Base-by-base conservation (phyloP, 2,797 vertebrate species). In the Acrossocheilus fasciatus region DNA sequence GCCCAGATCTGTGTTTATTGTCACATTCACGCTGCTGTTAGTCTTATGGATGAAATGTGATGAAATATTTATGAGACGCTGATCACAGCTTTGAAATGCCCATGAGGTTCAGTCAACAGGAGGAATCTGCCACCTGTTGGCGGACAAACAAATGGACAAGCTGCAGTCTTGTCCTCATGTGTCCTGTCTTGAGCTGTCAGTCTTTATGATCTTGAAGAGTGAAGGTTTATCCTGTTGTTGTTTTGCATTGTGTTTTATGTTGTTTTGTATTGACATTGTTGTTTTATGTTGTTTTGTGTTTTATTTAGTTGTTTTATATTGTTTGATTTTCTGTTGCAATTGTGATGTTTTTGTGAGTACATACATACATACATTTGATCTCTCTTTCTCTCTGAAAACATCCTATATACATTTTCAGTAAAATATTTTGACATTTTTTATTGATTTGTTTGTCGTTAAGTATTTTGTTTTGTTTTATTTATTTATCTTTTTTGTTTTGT, bases 21-120 rank as follows among this genome's bases (percentile, higher is more conserved):
- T 87, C 84, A 88, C 80, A 73, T 70, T 30, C 4, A 23, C 4
- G 26, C 54, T 15, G 20, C 20, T 76, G 26, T 77, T 26, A 26
- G 84, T 89, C n/a, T 52, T 11, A 1, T 90, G 95, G 62, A 20
- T 68, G 6, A 36, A 66, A 47, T 14, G 12, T 95, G 23, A 17
- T 68, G 1, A 50, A 50, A 52, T 68, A 66, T 72, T 93, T 57
- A 94, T 94, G 91, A 90, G 89, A 90, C 88, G 86, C 66, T 87
- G 90, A 92, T 88, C 68, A n/a, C 68, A 41, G 84, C 92, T 94
- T 94, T 94, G 92, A 94, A 93, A 92, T 92, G 77, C 54, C 84
- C 81, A 52, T 66, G 69, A 91, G 90, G 90, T 14, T 86, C 88
- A 50, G 87, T 78, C 23, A 23, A 20, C 18, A 85, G 83, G 83